Percentiles rank a stretch among this genome's conserved stretches.
phyloP scores from a whole-genome alignment of 2,888 invertebrate genomes.

The Cordylochernes scorpioides region DNA sequence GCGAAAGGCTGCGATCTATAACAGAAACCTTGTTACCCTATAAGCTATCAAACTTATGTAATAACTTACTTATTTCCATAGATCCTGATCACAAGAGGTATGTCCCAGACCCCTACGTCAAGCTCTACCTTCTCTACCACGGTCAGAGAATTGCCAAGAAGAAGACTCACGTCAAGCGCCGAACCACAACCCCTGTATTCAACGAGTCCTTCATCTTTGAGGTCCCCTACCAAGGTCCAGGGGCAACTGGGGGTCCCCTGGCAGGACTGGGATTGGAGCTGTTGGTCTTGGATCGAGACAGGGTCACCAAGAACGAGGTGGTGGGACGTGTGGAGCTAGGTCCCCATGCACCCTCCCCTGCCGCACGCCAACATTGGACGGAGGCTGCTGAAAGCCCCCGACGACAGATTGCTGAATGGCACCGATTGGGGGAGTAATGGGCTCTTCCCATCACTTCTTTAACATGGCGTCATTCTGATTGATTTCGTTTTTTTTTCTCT shows the following conservation, averaged over 20 bases:
- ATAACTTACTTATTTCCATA: too few relatives aligned
- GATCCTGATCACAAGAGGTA: too few relatives aligned
- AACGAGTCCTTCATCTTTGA: slow-evolving; percentile 97
- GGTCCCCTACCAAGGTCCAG: slow-evolving; percentile 57
- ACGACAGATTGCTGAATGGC: slow-evolving; percentile 97
- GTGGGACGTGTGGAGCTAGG: slow-evolving; percentile 85
- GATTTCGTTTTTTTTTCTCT: too few relatives aligned
- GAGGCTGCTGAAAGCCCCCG: slow-evolving; percentile 89
- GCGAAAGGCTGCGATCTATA: too few relatives aligned
- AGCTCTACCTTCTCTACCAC: slow-evolving; percentile 85
- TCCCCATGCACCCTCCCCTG: slow-evolving; percentile 33
- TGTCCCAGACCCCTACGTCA: slow-evolving; percentile 81
- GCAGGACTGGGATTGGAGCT: slow-evolving; percentile 61
- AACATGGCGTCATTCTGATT: too few relatives aligned
- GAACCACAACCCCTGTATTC: slow-evolving; percentile 89
- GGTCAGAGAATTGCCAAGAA: slow-evolving; percentile 95
- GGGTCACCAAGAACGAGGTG: slow-evolving; percentile 95
- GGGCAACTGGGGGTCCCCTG: slow-evolving; percentile 46
- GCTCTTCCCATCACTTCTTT: too few relatives aligned
- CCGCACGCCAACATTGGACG: slow-evolving; percentile 79
- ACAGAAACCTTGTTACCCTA: too few relatives aligned
- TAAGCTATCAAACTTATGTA: too few relatives aligned
- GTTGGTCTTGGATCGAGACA: slow-evolving; percentile 79
- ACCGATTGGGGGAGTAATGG: slow-evolving; percentile 79
- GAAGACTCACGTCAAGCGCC: slow-evolving; percentile 94